Conservation (phyloP, 2,888 invertebrate genomes). For the Acleris literana region DNA sequence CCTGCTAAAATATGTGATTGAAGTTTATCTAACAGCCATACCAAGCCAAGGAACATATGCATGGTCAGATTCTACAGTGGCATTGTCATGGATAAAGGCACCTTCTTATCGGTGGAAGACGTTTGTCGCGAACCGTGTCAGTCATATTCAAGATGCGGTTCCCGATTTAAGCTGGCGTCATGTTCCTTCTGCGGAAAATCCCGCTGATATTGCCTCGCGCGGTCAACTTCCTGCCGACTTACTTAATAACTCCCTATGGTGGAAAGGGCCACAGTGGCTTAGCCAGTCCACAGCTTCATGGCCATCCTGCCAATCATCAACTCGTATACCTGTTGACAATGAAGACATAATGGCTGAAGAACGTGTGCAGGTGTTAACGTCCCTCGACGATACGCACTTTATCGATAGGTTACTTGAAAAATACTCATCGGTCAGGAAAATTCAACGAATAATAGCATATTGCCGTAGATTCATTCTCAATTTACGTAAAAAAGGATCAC, state of each 20-base stretch:
- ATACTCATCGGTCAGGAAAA: conserved; percentile 4
- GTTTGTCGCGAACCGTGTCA: conserved; percentile 8
- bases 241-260: conserved; percentile 26
- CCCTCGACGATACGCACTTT: neutral
- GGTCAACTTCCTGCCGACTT: conserved; percentile 25
- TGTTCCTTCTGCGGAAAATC: conserved; percentile 25
- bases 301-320: neutral
- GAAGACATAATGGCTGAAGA: neutral
- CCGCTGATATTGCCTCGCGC: conserved; percentile 31
- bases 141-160: conserved; percentile 1
- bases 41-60: neutral
- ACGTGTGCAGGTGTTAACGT: neutral
- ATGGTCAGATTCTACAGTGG: conserved; percentile 13
- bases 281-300: neutral
- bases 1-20: neutral
- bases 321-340: neutral
- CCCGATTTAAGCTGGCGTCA: conserved; percentile 21
- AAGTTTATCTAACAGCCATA: neutral
- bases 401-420: conserved; percentile 6
- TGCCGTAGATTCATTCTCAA: neutral
- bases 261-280: conserved; percentile 32
- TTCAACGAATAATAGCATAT: conserved; percentile 5
- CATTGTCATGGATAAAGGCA: conserved; percentile 2
- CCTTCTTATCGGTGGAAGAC: conserved; percentile 5
- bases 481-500: neutral